Conservation (phyloP, 2,113 vertebrate genomes). For the Saccopteryx leptura region DNA sequence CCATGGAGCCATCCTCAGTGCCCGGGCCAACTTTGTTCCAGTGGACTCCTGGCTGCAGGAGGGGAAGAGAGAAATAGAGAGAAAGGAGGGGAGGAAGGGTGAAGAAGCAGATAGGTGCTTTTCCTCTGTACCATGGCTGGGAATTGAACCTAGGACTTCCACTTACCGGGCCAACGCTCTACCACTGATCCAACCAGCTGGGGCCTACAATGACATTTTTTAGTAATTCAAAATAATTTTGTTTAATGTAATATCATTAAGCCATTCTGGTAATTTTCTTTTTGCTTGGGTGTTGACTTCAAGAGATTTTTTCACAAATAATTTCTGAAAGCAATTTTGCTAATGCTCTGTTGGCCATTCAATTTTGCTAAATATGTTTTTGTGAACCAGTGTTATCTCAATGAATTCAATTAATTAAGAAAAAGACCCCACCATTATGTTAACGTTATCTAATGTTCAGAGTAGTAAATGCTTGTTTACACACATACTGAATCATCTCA, state of each 20-base stretch:
- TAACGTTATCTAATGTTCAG: neutral
- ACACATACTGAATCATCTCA: neutral
- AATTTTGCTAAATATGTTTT: neutral
- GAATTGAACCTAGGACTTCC: no score
- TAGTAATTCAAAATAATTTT: conserved; percentile 34
- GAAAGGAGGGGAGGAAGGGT: no score
- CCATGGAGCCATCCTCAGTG: no score
- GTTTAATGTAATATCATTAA: neutral
- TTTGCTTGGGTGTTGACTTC: conserved; percentile 11
- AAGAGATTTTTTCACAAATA: conserved; percentile 40
- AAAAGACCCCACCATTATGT: neutral
- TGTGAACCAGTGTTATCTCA: no score
- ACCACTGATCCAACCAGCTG: no score
- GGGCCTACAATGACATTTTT: neutral
- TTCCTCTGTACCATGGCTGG: no score
- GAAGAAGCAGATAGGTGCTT: no score
- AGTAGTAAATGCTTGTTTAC: neutral
- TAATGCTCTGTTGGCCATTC: neutral
- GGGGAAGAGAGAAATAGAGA: no score
- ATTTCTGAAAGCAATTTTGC: conserved; percentile 20
- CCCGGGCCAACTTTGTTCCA: no score
- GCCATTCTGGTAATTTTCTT: neutral
- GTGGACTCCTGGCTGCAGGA: no score
- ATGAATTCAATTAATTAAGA: no score
- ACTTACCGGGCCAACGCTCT: no score